Evolutionary conservation across 2,888 invertebrate genomes (phyloP).

Genomic region (Andricus quercusramuli): DNA sequence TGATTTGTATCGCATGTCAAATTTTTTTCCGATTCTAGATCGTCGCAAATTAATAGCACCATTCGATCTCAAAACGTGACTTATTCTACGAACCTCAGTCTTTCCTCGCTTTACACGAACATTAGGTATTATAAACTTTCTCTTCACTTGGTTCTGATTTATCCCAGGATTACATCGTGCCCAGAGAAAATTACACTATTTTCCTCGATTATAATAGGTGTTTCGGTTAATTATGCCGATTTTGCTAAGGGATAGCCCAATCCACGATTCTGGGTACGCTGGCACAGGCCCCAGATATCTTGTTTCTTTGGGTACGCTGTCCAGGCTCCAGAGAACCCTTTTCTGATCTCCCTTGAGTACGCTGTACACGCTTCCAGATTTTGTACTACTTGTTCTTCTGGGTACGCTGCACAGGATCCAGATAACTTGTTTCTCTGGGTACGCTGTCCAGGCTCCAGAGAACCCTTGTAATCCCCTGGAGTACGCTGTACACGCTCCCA

Average conservation of each 20-base stretch:
- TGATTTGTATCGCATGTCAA: background rate
- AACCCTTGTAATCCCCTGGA: too few relatives aligned
- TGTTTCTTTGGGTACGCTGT: background rate
- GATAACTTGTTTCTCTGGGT: too few relatives aligned
- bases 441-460: too few relatives aligned
- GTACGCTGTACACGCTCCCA: too few relatives aligned
- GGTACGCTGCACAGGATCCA: too few relatives aligned
- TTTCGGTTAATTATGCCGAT: background rate
- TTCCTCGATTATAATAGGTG: background rate
- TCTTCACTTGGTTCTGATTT: background rate
- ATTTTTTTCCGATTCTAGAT: background rate
- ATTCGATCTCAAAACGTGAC: background rate
- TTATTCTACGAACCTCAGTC: background rate
- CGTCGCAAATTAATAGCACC: background rate
- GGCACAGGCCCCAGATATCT: background rate
- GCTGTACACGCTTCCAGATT: too few relatives aligned
- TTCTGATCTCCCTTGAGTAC: too few relatives aligned
- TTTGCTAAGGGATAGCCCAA: slow-evolving; percentile 4
- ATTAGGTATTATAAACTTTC: background rate
- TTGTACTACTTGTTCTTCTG: too few relatives aligned
- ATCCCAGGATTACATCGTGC: background rate
- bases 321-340: too few relatives aligned
- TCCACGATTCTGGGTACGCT: too few relatives aligned
- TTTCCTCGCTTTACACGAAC: background rate
- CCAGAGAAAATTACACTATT: background rate